Evolutionary conservation across 2,888 invertebrate genomes (phyloP).

Genomic region (Rhopalosiphum nymphaeae): DNA sequence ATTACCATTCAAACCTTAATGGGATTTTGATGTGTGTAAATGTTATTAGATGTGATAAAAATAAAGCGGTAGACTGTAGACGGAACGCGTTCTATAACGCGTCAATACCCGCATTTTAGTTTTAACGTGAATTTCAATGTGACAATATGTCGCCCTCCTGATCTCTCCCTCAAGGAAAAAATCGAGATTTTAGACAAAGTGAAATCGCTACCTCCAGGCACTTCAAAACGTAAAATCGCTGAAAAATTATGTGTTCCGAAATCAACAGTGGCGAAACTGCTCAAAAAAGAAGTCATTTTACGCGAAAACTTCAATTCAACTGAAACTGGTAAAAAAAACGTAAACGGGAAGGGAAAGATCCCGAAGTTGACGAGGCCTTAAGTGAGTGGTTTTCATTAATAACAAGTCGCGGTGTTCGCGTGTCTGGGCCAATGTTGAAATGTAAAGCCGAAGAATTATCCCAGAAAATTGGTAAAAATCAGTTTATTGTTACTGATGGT

Average conservation of each 20-base stretch:
- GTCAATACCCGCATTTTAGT: neutral
- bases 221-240: neutral
- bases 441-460: neutral
- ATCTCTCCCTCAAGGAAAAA: neutral
- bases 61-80: too few relatives aligned
- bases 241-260: neutral
- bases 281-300: neutral
- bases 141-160: neutral
- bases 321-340: slow-evolving; percentile 6
- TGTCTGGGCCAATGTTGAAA: neutral
- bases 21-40: too few relatives aligned
- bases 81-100: neutral
- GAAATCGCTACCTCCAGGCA: neutral
- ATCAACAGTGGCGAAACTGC: neutral
- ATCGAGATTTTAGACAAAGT: neutral
- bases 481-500: neutral
- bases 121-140: slow-evolving; percentile 12
- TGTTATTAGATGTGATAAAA: too few relatives aligned
- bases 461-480: neutral
- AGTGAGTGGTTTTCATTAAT: neutral
- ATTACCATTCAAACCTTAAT: too few relatives aligned
- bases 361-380: neutral
- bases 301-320: neutral
- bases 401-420: neutral
- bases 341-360: neutral